Evolutionary conservation across 2,797 vertebrate species (phyloP), one percentile per base, ranked within the genome.

Genomic region (Taenioides sp.): DNA sequence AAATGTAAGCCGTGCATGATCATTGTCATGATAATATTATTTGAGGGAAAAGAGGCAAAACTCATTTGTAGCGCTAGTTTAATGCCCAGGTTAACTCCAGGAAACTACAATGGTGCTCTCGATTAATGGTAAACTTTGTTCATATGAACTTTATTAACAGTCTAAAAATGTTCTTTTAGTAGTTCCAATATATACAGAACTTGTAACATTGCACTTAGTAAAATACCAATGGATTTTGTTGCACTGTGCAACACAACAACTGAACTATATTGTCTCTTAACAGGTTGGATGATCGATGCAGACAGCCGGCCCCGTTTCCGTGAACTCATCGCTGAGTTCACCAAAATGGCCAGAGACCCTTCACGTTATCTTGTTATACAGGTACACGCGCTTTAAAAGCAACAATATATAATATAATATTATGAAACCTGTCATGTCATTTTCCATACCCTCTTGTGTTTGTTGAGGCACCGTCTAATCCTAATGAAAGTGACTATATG

Each of bases 271-370:
- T 72, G 23, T 73, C 34, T 84, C 28, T 71, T 52, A 1, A 20
- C 83, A 99, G 98, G 98, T 80, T 99, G 98, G 98, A 99, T 99
- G 98, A 99, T 99, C 0, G 98, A 99, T 71, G 97, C 97, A 0
- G 98, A 98, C 5, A 99, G 97, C 83, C 95, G 98, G 59, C 98
- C 98, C 7, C 96, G 93, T 82, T 99, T 99, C 65, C 93, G 97
- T 0, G 98, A 99, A 72, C 87, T 99, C 47, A 97, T 97, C 22
- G 89, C 94, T 0, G 98, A 99, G 88, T 99, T 99, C 84, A 95
- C 95, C 5, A 98, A 98, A 89, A 99, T 99, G 98, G 98, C 98
- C 18, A 94, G 98, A n/a, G 98, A 99, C 88, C 98, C 98, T 1
- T 84, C 95, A 18, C 96, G 98, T 50, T 99, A 99, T 80, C 95